phyloP scores from a whole-genome alignment of 2,888 invertebrate species.

The Patella caerulea region DNA sequence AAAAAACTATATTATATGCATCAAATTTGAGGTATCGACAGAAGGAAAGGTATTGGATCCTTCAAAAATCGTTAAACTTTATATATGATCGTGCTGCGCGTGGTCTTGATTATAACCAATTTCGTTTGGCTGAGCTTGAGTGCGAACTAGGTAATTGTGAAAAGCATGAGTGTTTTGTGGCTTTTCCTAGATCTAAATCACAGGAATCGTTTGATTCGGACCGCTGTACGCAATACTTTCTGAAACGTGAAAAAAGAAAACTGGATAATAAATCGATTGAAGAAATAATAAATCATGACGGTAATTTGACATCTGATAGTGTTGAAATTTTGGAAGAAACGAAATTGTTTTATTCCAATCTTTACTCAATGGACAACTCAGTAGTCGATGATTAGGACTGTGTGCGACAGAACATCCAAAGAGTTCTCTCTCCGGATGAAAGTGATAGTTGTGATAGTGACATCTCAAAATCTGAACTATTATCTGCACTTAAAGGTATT shows the following conservation, averaged over 20 bases:
- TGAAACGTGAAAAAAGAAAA: slow-evolving; percentile 14
- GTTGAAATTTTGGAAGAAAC: slow-evolving; percentile 14
- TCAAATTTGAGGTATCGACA: background rate
- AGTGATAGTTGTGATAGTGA: background rate
- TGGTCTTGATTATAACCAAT: background rate
- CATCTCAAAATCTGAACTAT: slow-evolving; percentile 16
- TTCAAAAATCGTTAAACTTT: background rate
- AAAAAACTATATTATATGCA: background rate
- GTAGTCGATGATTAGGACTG: slow-evolving; percentile 16
- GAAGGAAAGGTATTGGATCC: background rate
- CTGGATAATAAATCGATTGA: slow-evolving; percentile 15
- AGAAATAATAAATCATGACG: slow-evolving; percentile 1
- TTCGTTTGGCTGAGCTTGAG: background rate
- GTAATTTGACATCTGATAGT: background rate
- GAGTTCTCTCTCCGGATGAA: background rate
- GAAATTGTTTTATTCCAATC: slow-evolving; percentile 7
- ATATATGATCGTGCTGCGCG: background rate
- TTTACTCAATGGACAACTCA: slow-evolving; percentile 16
- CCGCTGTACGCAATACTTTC: slow-evolving; percentile 17
- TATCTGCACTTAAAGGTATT: slow-evolving; percentile 25
- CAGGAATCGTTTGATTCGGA: too few relatives aligned
- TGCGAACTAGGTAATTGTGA: too few relatives aligned
- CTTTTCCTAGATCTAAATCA: too few relatives aligned
- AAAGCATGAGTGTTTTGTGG: too few relatives aligned
- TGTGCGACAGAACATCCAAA: slow-evolving; percentile 6